These are phyloP conservation scores for Sus cebifrons DNA, from an alignment of 2,797 vertebrate species.

Conservation along the genomic window DNA sequence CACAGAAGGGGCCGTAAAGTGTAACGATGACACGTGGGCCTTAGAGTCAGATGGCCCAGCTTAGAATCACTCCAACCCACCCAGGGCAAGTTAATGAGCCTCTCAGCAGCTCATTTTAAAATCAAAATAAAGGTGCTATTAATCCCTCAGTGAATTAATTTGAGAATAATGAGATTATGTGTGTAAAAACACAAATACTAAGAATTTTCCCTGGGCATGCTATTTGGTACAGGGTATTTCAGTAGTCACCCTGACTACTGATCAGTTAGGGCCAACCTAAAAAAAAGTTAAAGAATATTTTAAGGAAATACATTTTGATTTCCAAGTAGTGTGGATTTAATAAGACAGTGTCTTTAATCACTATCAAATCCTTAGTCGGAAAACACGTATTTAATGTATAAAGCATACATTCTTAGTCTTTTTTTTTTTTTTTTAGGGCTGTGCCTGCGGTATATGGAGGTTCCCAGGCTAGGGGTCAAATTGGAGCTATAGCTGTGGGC, in stretches of 20 bases:
- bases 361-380: conserved; percentile 11
- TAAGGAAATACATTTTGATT: conserved; percentile 50
- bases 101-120: conserved; percentile 6
- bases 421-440: background rate
- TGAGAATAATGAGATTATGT: conserved; percentile 33
- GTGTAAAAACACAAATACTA: conserved; percentile 28
- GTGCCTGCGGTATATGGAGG: no score
- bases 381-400: conserved; percentile 26
- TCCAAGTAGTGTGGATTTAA: conserved; percentile 19
- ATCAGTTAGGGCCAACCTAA: conserved; percentile 11
- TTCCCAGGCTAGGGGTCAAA: no score
- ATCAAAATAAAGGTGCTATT: background rate
- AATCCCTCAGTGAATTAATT: background rate
- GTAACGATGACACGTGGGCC: background rate
- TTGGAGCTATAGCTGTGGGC: no score
- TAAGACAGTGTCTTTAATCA: conserved; percentile 28
- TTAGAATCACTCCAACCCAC: background rate
- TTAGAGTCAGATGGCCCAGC: background rate
- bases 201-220: conserved; percentile 6
- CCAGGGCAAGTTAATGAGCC: conserved; percentile 24
- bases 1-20: background rate
- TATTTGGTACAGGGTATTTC: background rate
- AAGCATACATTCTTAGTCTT: conserved; percentile 6
- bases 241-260: background rate
- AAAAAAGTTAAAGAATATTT: background rate